A percentile compares a stretch with the other conserved stretches of the same genome.
Conservation (phyloP, 2,797 vertebrate species). For the Scolopax bukidnonensis region DNA sequence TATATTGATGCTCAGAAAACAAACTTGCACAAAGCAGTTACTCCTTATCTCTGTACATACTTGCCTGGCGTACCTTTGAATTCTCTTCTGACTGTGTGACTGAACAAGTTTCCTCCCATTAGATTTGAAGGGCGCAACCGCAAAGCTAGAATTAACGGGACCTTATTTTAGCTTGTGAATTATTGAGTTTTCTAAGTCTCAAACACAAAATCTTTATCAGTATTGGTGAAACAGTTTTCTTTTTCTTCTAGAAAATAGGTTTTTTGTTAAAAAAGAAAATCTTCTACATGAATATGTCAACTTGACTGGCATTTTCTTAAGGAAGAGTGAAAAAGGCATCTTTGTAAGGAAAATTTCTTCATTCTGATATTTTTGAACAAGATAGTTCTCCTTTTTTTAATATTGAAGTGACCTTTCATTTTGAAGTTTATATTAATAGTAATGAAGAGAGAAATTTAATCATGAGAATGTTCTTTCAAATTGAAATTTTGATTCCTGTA, state of each 20-base stretch:
- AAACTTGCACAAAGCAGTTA: background rate
- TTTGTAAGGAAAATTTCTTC: background rate
- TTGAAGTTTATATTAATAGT: background rate
- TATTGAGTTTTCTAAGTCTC: conserved; percentile 23
- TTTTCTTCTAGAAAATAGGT: background rate
- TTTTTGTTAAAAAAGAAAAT: background rate
- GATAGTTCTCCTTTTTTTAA: background rate
- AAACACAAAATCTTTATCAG: conserved; percentile 1
- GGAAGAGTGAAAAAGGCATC: background rate
- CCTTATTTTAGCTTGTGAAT: conserved; percentile 21
- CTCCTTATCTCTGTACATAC: background rate
- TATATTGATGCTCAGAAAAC: background rate
- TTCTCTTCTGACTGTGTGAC: background rate
- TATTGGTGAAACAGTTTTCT: background rate
- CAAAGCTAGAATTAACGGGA: background rate
- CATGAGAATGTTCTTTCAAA: background rate
- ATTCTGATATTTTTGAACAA: background rate
- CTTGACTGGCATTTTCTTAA: background rate
- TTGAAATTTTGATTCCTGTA: background rate
- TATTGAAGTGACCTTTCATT: background rate
- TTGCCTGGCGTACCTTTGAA: background rate
- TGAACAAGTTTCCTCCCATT: background rate
- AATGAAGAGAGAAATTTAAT: background rate
- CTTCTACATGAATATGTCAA: background rate
- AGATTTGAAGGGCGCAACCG: background rate